phyloP scores from a whole-genome alignment of 2,888 invertebrate species.

The Caenorhabditis sp. region DNA sequence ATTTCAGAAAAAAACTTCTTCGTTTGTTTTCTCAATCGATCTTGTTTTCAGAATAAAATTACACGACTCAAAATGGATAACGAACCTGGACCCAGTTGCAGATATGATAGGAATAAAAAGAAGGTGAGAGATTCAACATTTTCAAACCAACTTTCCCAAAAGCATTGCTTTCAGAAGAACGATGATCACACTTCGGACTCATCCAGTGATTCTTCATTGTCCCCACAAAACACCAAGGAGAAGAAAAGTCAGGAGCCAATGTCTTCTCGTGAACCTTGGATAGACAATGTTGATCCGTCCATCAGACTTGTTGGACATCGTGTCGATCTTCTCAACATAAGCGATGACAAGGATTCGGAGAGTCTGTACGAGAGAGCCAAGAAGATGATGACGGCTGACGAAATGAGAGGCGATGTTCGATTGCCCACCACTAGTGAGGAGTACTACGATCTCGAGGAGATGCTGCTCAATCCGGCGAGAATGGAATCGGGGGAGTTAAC shows the following conservation, averaged over 20 bases:
- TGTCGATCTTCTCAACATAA: conserved; percentile 21
- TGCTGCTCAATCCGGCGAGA: conserved; percentile 56
- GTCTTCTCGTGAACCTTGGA: background rate
- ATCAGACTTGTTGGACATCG: conserved; percentile 23
- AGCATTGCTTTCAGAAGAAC: background rate
- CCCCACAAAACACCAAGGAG: background rate
- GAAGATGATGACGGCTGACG: background rate
- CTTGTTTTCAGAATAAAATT: background rate
- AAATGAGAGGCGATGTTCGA: conserved; percentile 16
- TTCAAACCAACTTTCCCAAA: background rate
- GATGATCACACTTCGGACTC: background rate
- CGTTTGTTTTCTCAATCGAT: background rate
- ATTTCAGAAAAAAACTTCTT: no score
- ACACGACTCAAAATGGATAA: background rate
- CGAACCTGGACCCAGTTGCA: background rate
- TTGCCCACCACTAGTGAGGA: conserved; percentile 39
- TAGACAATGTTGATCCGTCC: background rate
- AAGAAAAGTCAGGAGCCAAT: background rate
- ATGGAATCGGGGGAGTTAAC: conserved; percentile 58
- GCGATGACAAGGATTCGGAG: background rate
- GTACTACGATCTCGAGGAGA: conserved; percentile 57
- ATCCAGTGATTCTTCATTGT: background rate
- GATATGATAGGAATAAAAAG: background rate
- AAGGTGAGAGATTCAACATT: background rate
- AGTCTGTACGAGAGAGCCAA: conserved; percentile 25